Conservation (phyloP, 2,888 invertebrate species). For the Leptopilina myrica region DNA sequence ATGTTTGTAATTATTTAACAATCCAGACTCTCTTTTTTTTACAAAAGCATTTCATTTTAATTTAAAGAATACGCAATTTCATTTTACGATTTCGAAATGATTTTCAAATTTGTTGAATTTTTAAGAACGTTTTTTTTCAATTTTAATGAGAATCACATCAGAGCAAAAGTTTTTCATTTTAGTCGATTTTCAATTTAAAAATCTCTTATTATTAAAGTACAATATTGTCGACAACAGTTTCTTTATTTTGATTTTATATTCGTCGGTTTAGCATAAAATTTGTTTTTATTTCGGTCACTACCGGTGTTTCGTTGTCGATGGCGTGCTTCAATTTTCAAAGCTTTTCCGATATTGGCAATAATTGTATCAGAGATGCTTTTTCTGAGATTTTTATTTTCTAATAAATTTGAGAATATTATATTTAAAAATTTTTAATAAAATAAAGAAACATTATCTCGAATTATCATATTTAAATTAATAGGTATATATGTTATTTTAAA, state of each 20-base stretch:
- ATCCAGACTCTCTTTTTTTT: too few relatives aligned
- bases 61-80: too few relatives aligned
- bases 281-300: background rate
- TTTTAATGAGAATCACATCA: background rate
- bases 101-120: background rate
- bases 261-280: background rate
- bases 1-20: too few relatives aligned
- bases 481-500: background rate
- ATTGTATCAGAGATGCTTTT: slow-evolving; percentile 6
- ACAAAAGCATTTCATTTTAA: too few relatives aligned
- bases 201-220: slow-evolving; percentile 14
- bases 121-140: background rate
- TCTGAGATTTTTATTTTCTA: slow-evolving; percentile 13
- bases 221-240: slow-evolving; percentile 15
- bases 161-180: background rate
- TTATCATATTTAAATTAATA: background rate
- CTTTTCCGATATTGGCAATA: slow-evolving; percentile 16
- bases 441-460: background rate
- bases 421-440: background rate
- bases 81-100: background rate
- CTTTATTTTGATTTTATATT: slow-evolving; percentile 29
- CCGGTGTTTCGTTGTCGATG: slow-evolving; percentile 31
- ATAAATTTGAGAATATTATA: background rate
- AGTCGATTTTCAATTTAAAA: slow-evolving; percentile 6
- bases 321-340: background rate